phyloP scores from a whole-genome alignment of 2,797 vertebrate species.

The Gobionotothen gibberifrons region DNA sequence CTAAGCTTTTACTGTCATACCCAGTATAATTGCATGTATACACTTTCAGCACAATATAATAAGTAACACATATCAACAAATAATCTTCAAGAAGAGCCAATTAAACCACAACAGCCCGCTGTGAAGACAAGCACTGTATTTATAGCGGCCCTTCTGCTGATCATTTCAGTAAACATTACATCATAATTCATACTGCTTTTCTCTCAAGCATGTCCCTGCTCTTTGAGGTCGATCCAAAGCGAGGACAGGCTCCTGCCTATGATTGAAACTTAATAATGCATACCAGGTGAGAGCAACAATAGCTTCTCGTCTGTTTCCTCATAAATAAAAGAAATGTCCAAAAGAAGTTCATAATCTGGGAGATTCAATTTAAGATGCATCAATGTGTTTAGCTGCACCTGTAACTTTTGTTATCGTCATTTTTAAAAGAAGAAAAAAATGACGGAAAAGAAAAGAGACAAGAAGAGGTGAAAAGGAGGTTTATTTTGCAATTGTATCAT shows the following conservation, averaged over 20 bases:
- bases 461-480: too few relatives aligned
- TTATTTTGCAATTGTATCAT: too few relatives aligned
- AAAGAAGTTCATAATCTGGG: not conserved
- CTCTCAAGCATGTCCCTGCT: conserved; percentile 27
- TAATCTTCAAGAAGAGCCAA: not conserved
- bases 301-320: not conserved
- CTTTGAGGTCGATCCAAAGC: conserved; percentile 26
- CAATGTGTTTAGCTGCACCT: not conserved
- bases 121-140: conserved; percentile 19
- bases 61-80: conserved; percentile 2
- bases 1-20: not conserved
- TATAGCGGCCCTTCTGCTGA: not conserved
- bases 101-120: not conserved
- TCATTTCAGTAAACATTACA: conserved; percentile 2
- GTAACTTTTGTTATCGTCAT: not conserved
- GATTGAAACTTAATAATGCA: conserved; percentile 24
- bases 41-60: not conserved
- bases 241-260: conserved; percentile 28
- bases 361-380: not conserved
- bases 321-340: not conserved
- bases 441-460: too few relatives aligned
- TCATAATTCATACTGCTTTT: conserved; percentile 26
- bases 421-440: too few relatives aligned
- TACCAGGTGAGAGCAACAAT: not conserved
- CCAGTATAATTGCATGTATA: not conserved